Evolutionary conservation across 2,888 invertebrate genomes (phyloP), one percentile per base, ranked within the genome.

Genomic region (Stomorhina lunata): DNA sequence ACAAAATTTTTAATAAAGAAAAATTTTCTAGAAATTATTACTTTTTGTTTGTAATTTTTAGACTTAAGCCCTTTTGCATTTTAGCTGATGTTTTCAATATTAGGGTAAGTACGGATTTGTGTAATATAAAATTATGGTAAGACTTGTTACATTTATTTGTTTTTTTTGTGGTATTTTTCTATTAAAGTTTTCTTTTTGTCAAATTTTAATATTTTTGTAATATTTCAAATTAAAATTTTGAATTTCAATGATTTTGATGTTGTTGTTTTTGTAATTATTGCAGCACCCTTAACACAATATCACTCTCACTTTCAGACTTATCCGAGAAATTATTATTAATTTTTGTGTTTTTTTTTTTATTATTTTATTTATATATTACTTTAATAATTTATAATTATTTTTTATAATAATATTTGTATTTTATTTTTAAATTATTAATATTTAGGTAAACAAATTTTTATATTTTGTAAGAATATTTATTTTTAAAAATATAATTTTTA

Each of bases 261-360:
- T 79, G 37, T 63, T 72, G 79, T 85, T 85, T 85, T 84, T 50
- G 50, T 69, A 43, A 48, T 85, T 88, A 84, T 86, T 87, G 87
- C 89, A 87, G 88, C 90, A 88, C 87, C 87, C 88, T 90, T 89
- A 90, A 90, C 90, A 89, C 91, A 89, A 89, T 87, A 90, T 90
- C 90, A 90, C 90, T 90, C 90, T 88, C 90, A 87, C 90, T 85
- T 88, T 90, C 90, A 90, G 90, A 90, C 90, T 90, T 90, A 90
- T 90, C 90, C 90, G 90, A 90, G 65, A 82, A 89, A 78, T 71
- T 61, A 79, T 80, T 75, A 68, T 80, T 81, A 75, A 63, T 50
- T 57, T 59, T 77, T 66, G 32, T 80, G 68, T 80, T 72, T 78
- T 80, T 77, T 20, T 57, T 34, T 72, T 69, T 75, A 34, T 25